Evolutionary conservation across 2,888 invertebrate genomes (phyloP).

Genomic region (Cheilosia vulpina): DNA sequence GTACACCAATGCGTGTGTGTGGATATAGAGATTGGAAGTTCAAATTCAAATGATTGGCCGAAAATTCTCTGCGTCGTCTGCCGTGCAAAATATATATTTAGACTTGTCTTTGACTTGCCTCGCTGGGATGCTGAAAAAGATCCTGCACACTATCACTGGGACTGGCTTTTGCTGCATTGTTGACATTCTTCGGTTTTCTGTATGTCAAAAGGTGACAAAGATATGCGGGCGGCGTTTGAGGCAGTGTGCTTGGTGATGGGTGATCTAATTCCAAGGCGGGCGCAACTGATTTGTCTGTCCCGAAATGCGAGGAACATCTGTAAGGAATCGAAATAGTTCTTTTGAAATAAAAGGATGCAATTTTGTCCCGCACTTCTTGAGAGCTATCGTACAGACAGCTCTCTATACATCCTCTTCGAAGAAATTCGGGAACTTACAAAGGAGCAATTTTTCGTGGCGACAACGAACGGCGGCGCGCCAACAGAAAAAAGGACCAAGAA

Average conservation of each 20-base stretch:
- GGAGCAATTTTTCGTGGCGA: conserved; percentile 38
- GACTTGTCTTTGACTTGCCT: conserved; percentile 52
- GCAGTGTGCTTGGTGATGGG: neutral
- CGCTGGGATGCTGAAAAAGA: neutral
- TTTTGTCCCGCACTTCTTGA: conserved; percentile 18
- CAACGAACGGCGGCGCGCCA: neutral
- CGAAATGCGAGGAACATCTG: conserved; percentile 60
- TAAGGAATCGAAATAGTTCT: conserved; percentile 64
- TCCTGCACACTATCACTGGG: conserved; percentile 15
- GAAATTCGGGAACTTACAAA: conserved; percentile 51
- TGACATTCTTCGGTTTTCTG: conserved; percentile 59
- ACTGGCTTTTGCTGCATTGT: conserved; percentile 45
- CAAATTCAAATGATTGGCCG: conserved; percentile 65
- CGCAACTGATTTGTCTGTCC: conserved; percentile 67
- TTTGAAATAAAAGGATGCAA: conserved; percentile 51
- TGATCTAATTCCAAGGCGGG: conserved; percentile 48
- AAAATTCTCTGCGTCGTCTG: conserved; percentile 23
- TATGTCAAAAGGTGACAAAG: conserved; percentile 17
- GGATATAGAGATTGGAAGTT: conserved; percentile 41
- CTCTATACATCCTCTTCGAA: conserved; percentile 35
- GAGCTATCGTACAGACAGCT: conserved; percentile 10
- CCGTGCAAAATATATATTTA: conserved; percentile 57
- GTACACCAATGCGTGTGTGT: neutral
- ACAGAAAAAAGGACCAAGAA: conserved; percentile 15
- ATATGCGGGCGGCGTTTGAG: neutral